Conservation (phyloP, 2,888 invertebrate genomes). For the Cosmorhoe ocellata region DNA sequence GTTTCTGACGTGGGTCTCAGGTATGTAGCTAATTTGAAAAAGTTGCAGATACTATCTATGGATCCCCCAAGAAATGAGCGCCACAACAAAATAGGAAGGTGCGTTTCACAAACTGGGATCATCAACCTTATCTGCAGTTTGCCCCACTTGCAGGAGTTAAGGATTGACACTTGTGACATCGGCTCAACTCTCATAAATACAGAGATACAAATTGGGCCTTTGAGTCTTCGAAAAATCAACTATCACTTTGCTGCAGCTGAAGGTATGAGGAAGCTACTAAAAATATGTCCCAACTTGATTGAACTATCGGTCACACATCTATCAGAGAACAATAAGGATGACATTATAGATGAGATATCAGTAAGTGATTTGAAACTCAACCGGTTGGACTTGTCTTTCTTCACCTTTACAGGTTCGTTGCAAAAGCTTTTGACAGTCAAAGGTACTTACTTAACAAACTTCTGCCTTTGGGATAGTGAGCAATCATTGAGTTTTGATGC, state of each 20-base stretch:
- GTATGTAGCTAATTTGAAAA: conserved; percentile 64
- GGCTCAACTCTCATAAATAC: conserved; percentile 73
- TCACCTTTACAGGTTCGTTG: conserved; percentile 68
- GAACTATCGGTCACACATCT: conserved; percentile 74
- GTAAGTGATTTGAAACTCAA: conserved; percentile 61
- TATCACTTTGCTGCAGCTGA: conserved; percentile 74
- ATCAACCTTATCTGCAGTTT: conserved; percentile 66
- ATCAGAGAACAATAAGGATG: conserved; percentile 70
- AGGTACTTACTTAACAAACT: conserved; percentile 70
- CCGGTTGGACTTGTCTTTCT: conserved; percentile 72
- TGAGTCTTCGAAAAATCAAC: conserved; percentile 71
- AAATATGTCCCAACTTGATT: conserved; percentile 68
- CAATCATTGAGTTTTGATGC: conserved; percentile 67
- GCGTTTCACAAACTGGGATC: conserved; percentile 73
- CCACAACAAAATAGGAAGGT: conserved; percentile 66
- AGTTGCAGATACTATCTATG: conserved; percentile 67
- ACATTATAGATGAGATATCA: conserved; percentile 67
- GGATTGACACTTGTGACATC: conserved; percentile 77
- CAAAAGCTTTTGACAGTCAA: conserved; percentile 63
- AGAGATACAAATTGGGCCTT: conserved; percentile 59
- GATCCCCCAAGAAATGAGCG: conserved; percentile 75
- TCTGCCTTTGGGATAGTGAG: conserved; percentile 74
- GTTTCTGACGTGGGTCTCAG: conserved; percentile 72
- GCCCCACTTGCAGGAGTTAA: conserved; percentile 69
- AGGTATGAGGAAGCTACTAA: conserved; percentile 67